phyloP scores from a whole-genome alignment of 1,140 invertebrate genomes.

The Cyrtorhinus lividipennis region DNA sequence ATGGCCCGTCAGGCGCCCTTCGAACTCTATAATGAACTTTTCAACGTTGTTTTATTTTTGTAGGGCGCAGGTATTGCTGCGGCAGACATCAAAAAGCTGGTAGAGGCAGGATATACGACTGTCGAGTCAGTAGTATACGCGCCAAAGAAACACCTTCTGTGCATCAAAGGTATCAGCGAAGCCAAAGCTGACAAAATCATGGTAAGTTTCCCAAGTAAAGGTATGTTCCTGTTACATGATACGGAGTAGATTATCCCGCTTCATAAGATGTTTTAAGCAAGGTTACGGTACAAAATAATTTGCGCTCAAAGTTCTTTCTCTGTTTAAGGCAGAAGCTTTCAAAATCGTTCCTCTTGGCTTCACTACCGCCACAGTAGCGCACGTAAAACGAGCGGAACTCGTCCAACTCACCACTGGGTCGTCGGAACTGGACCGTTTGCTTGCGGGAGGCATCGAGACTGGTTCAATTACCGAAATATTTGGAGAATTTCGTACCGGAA shows the following conservation, averaged over 20 bases:
- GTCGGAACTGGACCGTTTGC: constrained; percentile 79
- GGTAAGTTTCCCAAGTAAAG: no score
- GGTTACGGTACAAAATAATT: no score
- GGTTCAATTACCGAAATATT: constrained; percentile 99
- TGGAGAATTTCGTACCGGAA: constrained; percentile 96
- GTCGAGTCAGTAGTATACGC: constrained; percentile 91
- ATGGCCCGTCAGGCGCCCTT: no score
- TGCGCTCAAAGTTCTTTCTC: no score
- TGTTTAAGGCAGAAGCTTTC: constrained; percentile 56
- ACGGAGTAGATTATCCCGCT: no score
- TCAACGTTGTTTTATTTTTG: no score
- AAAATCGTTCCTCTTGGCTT: constrained; percentile 97
- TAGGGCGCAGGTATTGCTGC: constrained; percentile 54
- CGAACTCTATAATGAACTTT: no score
- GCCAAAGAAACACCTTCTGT: constrained; percentile 75
- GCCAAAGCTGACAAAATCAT: constrained; percentile 94
- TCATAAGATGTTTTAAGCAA: no score
- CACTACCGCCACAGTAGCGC: constrained; percentile 90
- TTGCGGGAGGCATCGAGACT: constrained; percentile 96
- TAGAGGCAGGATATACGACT: constrained; percentile 86
- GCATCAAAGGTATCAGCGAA: constrained; percentile 94
- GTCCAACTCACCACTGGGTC: constrained; percentile 86
- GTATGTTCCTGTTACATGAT: no score
- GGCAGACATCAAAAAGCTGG: constrained; percentile 84
- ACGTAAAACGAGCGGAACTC: constrained; percentile 81